Percentiles rank a stretch among this genome's conserved stretches.
Evolutionary conservation across 2,113 vertebrate species (phyloP).

Genomic region (Pycnonotus jocosus): DNA sequence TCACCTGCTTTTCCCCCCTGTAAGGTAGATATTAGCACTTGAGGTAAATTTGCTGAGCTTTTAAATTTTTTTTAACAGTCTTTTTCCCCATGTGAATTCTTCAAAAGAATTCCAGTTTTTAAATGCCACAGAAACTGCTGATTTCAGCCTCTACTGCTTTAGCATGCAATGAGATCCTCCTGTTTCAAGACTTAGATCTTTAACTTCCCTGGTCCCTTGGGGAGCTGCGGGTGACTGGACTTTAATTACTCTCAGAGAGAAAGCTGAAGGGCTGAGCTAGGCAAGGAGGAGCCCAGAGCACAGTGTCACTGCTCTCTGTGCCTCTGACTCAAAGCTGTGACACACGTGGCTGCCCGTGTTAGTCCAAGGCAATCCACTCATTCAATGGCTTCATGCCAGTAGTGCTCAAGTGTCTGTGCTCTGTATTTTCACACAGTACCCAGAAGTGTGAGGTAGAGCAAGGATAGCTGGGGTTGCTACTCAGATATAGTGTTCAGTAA

Average conservation of each 20-base stretch:
- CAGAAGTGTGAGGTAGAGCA: background rate
- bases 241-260: background rate
- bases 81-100: background rate
- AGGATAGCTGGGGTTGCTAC: background rate
- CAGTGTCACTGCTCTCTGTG: background rate
- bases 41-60: background rate
- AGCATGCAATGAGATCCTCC: background rate
- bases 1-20: background rate
- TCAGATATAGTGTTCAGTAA: background rate
- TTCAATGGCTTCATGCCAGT: background rate
- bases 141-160: background rate
- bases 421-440: background rate
- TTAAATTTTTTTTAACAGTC: background rate
- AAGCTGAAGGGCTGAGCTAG: background rate
- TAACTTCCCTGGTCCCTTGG: background rate
- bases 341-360: rapidly evolving
- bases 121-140: background rate
- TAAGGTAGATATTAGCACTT: background rate
- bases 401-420: background rate
- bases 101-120: background rate
- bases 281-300: background rate
- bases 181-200: background rate
- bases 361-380: background rate
- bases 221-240: background rate
- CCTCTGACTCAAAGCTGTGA: background rate